Evolutionary conservation across 2,113 vertebrate species (phyloP), one percentile per base, ranked within the genome.

Genomic region (Leptobrachium ailaonicum): DNA sequence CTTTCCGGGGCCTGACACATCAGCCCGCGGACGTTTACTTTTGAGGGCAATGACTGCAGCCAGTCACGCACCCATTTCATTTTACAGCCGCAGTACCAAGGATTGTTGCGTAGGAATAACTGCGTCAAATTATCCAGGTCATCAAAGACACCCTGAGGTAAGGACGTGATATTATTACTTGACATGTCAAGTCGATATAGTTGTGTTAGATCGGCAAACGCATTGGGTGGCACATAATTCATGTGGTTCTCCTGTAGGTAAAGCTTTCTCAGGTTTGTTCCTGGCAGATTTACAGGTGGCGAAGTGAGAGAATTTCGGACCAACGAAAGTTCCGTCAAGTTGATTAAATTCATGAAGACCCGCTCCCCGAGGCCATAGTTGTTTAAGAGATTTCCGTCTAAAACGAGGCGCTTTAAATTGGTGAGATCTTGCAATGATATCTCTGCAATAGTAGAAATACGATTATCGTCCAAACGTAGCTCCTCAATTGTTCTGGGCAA

Each of bases 51-150:
- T 0, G 94, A 94, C 9, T 96, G 94, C 73, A 99, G 88, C 98
- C 98, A 99, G 85, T 99, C 96, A 0, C 97, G 95, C 7, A 99
- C 96, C 98, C 98, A 99, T 88, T 96, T 98, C 96, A 99, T 98
- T 84, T 94, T 93, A 91, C 98, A 99, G 41, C 93, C 97, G n/a
- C 98, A 99, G 75, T 98, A 92, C 98, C 97, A 99, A 0, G 97
- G 98, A 86, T 99, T 99, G 94, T 95, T 99, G 73, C 98, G 95
- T 81, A 99, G 94, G 85, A 98, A 95, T 80, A 99, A 90, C 41
- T 99, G 98, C 69, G 98, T 98, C 86, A 99, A 96, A 85, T 99
- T 99, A 91, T 99, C 96, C 91, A 99, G 91, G 83, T 98, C 96
- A 82, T 99, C 96, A 82, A 99, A 99, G 75, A 98, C 92, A 70